Percentiles rank a stretch among this genome's conserved stretches.
These are phyloP conservation scores for Cirrhinus mrigala DNA, from an alignment of 2,797 vertebrate genomes.

Conservation along the genomic window DNA sequence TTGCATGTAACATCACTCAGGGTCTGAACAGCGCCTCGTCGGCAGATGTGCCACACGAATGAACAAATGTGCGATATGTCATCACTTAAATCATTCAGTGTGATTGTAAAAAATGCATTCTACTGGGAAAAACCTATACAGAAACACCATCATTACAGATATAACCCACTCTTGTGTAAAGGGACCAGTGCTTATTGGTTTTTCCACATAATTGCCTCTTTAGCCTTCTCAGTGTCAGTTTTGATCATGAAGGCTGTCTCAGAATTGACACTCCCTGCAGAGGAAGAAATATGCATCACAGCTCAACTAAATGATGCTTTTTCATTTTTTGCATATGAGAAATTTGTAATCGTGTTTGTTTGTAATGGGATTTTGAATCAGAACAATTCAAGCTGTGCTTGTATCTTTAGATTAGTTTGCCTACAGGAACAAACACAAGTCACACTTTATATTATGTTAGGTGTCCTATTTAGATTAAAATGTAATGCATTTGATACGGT, in stretches of 20 bases:
- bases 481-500: not conserved
- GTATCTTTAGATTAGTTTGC: not conserved
- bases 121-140: not conserved
- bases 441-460: not conserved
- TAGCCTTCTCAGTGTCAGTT: constrained; percentile 43
- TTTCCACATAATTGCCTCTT: constrained; percentile 39
- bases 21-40: not conserved
- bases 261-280: constrained; percentile 12
- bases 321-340: not conserved
- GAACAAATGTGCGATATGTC: not conserved
- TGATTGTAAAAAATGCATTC: constrained; percentile 12
- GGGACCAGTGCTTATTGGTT: constrained; percentile 33
- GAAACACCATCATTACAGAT: not conserved
- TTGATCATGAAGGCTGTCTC: constrained; percentile 33
- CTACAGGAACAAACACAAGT: not conserved
- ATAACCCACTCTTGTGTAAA: constrained; percentile 25
- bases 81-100: constrained; percentile 12
- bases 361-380: not conserved
- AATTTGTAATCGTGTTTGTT: not conserved
- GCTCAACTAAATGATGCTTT: not conserved
- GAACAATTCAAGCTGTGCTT: constrained; percentile 4
- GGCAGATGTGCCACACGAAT: not conserved
- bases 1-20: not conserved
- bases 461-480: not conserved
- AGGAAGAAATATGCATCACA: not conserved